A percentile compares a stretch with the other conserved stretches of the same genome.
Evolutionary conservation across 1,140 invertebrate species (phyloP).

Genomic region (Neodiprion virginianus): DNA sequence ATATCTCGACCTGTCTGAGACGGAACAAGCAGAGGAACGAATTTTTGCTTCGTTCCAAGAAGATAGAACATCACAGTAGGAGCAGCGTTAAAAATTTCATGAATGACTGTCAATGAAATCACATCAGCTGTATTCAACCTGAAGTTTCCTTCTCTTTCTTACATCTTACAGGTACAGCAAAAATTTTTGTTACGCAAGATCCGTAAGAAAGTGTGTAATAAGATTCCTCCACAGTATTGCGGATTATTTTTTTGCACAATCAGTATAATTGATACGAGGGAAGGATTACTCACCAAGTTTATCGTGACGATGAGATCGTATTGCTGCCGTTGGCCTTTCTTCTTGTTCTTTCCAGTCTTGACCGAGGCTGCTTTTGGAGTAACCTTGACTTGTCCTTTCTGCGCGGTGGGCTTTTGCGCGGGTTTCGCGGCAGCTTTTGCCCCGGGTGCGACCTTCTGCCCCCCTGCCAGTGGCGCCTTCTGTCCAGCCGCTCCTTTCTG

Average conservation of each 20-base stretch:
- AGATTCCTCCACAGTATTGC: background rate
- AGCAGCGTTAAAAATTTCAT: too few relatives aligned
- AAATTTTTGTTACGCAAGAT: too few relatives aligned
- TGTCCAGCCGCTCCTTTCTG: slow-evolving; percentile 69
- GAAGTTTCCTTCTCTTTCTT: too few relatives aligned
- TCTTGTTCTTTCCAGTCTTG: slow-evolving; percentile 78
- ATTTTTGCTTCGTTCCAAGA: too few relatives aligned
- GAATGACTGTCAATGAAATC: too few relatives aligned
- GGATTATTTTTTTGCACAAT: background rate
- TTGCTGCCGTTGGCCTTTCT: slow-evolving; percentile 80
- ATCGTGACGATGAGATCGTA: slow-evolving; percentile 84
- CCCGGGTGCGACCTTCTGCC: slow-evolving; percentile 68
- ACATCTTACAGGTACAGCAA: too few relatives aligned
- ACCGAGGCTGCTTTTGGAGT: slow-evolving; percentile 62
- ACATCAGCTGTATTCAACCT: too few relatives aligned
- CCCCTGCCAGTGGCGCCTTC: slow-evolving; percentile 58
- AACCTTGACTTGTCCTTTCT: slow-evolving; percentile 60
- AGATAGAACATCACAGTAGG: too few relatives aligned
- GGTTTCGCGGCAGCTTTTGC: slow-evolving; percentile 64
- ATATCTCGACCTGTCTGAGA: too few relatives aligned
- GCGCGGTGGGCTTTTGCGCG: slow-evolving; percentile 60
- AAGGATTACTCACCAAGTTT: slow-evolving; percentile 71
- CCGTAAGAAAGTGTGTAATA: too few relatives aligned
- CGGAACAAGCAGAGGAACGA: too few relatives aligned
- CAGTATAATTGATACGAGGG: background rate